These are phyloP conservation scores for Chiridota heheva DNA, from an alignment of 35 echinoderm and acorn worm species.

Conservation along the genomic window DNA sequence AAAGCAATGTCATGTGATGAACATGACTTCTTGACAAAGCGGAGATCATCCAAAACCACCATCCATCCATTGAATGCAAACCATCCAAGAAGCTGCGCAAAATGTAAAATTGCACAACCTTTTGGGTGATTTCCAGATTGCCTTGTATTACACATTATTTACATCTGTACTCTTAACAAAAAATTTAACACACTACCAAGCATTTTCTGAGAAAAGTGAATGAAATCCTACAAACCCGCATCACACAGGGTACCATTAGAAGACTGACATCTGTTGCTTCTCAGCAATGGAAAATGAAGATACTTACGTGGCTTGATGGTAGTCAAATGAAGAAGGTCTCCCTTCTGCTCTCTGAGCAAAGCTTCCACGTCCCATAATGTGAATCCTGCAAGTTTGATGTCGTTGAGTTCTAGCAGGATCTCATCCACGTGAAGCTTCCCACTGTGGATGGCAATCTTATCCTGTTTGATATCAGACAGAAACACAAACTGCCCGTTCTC, in stretches of 20 bases:
- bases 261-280: not conserved
- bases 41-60: too few relatives aligned
- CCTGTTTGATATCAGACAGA: conserved; percentile 73
- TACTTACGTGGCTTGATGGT: conserved; percentile 89
- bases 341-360: conserved; percentile 53
- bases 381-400: conserved; percentile 78
- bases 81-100: too few relatives aligned
- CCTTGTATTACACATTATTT: too few relatives aligned
- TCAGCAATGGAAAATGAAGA: not conserved
- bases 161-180: too few relatives aligned
- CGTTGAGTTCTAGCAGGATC: conserved; percentile 81
- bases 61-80: too few relatives aligned
- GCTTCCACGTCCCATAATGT: conserved; percentile 93
- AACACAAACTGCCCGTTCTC: conserved; percentile 91
- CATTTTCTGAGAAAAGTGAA: too few relatives aligned
- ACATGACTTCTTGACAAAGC: too few relatives aligned
- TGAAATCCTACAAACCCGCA: not conserved
- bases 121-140: too few relatives aligned
- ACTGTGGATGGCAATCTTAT: conserved; percentile 62
- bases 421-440: conserved; percentile 92
- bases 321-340: conserved; percentile 68
- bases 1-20: too few relatives aligned
- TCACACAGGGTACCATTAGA: not conserved
- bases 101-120: too few relatives aligned
- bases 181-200: too few relatives aligned